Percentiles rank a stretch among this genome's conserved stretches.
Conservation (phyloP, 2,888 invertebrate species). For the Drymonia ruficornis region DNA sequence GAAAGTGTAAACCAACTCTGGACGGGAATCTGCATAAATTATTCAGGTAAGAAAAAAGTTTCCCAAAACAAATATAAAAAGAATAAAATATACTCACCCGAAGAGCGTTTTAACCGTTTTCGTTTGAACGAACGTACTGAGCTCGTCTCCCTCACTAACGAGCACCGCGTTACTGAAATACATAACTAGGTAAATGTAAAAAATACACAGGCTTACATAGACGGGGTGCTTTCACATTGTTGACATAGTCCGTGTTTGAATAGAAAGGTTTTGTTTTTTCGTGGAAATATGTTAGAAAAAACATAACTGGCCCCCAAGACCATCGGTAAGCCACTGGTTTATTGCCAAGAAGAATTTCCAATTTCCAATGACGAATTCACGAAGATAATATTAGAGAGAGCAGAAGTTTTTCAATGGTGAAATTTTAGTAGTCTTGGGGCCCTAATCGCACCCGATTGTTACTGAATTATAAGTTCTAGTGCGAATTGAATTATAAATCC, state of each 20-base stretch:
- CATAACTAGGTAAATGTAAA: constrained; percentile 46
- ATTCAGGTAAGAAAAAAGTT: constrained; percentile 25
- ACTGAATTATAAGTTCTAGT: no score
- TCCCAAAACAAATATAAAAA: constrained; percentile 20
- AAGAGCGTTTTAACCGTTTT: constrained; percentile 72
- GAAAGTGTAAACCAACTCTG: constrained; percentile 93
- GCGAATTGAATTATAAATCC: no score
- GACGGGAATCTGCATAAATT: constrained; percentile 87
- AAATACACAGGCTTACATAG: constrained; percentile 31
- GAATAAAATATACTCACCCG: constrained; percentile 60
- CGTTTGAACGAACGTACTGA: constrained; percentile 61
- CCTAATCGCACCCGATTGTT: no score
- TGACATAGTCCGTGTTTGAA: constrained; percentile 32
- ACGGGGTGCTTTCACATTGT: constrained; percentile 31
- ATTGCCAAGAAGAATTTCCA: no score
- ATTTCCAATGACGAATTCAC: no score
- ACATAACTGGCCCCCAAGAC: no score
- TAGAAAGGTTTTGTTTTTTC: constrained; percentile 21
- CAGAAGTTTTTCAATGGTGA: no score
- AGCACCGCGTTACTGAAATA: constrained; percentile 72
- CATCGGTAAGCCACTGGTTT: no score
- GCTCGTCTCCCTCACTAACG: constrained; percentile 64
- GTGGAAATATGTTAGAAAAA: no score
- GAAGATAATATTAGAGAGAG: no score
- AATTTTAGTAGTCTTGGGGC: no score